A percentile compares a stretch with the other conserved stretches of the same genome.
Conservation (phyloP, 30 jellyfish, hydroid and myxozoan genomes). For the Pelagia noctiluca region DNA sequence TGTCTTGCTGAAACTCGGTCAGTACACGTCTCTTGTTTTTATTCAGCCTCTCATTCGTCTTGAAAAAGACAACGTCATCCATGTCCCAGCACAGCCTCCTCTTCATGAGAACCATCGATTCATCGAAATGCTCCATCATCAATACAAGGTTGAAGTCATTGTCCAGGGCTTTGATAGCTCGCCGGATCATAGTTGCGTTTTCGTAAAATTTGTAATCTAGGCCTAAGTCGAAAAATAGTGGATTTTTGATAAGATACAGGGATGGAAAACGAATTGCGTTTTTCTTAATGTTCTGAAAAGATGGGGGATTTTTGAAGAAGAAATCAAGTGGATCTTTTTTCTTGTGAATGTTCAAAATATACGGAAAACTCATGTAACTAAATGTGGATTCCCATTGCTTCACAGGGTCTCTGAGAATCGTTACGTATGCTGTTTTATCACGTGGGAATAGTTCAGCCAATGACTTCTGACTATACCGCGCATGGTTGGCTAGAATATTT, state of each 20-base stretch:
- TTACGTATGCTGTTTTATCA: conserved; percentile 70
- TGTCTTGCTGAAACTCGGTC: conserved; percentile 62
- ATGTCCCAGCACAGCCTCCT: conserved; percentile 96
- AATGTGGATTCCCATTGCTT: conserved; percentile 97
- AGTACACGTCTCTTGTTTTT: conserved; percentile 73
- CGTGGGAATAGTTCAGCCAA: conserved; percentile 91
- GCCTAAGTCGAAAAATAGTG: conserved; percentile 93
- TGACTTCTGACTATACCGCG: conserved; percentile 93
- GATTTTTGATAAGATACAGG: conserved; percentile 79
- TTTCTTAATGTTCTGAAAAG: conserved; percentile 63
- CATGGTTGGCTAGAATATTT: conserved; percentile 94
- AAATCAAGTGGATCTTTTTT: conserved; percentile 86
- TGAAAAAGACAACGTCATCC: conserved; percentile 95
- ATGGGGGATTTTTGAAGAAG: conserved; percentile 86
- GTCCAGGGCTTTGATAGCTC: conserved; percentile 81
- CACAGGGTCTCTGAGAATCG: conserved; percentile 93
- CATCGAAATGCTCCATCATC: conserved; percentile 98
- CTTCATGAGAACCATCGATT: conserved; percentile 89
- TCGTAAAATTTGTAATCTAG: conserved; percentile 78
- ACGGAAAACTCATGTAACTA: conserved; percentile 94
- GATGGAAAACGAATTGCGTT: conserved; percentile 86
- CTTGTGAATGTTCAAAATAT: conserved; percentile 73
- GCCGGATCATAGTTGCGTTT: conserved; percentile 73
- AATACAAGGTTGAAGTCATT: conserved; percentile 85
- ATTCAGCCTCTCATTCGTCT: conserved; percentile 94